These are phyloP conservation scores for Acanthurus lineatus DNA, from an alignment of 2,797 vertebrate species.

Conservation along the genomic window DNA sequence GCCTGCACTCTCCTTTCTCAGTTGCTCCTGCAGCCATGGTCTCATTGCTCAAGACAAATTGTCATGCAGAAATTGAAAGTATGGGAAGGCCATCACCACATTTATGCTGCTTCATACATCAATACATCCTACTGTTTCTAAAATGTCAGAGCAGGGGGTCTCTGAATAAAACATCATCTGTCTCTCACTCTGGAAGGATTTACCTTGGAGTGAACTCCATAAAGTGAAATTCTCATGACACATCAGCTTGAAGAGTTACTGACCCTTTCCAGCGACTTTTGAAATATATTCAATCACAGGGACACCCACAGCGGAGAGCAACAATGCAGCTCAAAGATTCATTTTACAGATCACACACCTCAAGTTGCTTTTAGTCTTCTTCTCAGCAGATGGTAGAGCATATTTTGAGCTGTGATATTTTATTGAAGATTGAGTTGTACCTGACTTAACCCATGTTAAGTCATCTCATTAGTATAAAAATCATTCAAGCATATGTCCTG, in stretches of 20 bases:
- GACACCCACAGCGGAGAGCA: background rate
- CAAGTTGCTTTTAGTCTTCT: constrained; percentile 12
- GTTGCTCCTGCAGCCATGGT: constrained; percentile 4
- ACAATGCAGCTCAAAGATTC: constrained; percentile 17
- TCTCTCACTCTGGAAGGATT: constrained; percentile 49
- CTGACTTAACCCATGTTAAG: background rate
- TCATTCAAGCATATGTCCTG: too few species aligned
- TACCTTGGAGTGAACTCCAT: constrained; percentile 54
- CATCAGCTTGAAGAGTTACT: constrained; percentile 50
- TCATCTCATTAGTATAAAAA: background rate
- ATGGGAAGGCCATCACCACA: constrained; percentile 37
- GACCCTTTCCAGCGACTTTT: constrained; percentile 53
- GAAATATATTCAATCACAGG: constrained; percentile 50
- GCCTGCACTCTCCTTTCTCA: background rate
- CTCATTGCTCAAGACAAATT: constrained; percentile 34
- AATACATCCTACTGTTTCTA: constrained; percentile 38
- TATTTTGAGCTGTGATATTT: constrained; percentile 1
- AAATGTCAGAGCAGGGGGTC: constrained; percentile 55
- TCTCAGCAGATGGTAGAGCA: background rate
- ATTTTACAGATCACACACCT: constrained; percentile 43
- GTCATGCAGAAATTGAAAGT: constrained; percentile 39
- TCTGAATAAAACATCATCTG: constrained; percentile 75
- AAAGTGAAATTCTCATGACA: constrained; percentile 55
- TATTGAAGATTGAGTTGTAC: background rate
- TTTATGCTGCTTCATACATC: constrained; percentile 55